Conservation (phyloP, 2,888 invertebrate genomes). For the Amblyjoppa fuscipennis region DNA sequence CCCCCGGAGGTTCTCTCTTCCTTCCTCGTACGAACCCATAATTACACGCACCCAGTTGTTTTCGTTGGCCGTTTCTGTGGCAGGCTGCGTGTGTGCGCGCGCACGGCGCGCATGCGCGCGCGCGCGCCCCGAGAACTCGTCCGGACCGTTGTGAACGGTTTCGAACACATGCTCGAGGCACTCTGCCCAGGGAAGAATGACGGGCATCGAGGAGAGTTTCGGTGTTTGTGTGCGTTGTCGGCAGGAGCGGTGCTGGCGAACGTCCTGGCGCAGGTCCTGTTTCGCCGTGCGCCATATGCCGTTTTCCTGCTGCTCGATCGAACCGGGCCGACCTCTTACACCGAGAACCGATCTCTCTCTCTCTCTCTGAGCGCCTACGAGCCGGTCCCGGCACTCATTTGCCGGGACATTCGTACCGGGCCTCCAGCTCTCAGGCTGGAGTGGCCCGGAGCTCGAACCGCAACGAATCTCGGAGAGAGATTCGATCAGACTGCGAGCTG, state of each 20-base stretch:
- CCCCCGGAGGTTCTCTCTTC: conserved; percentile 49
- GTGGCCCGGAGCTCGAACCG: conserved; percentile 47
- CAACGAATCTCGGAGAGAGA: conserved; percentile 36
- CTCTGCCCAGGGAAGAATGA: conserved; percentile 34
- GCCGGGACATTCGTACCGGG: conserved; percentile 38
- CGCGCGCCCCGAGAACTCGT: background rate
- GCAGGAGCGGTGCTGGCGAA: conserved; percentile 47
- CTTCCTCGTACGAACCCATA: conserved; percentile 68
- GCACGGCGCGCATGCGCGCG: conserved; percentile 4
- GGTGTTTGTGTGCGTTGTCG: conserved; percentile 38
- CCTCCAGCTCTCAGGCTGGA: conserved; percentile 16
- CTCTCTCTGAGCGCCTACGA: conserved; percentile 48
- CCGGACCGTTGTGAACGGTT: conserved; percentile 10
- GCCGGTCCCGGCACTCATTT: conserved; percentile 24
- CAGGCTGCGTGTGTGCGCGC: conserved; percentile 16
- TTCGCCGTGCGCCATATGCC: conserved; percentile 78
- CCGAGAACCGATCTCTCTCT: conserved; percentile 40
- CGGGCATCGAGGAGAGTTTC: background rate
- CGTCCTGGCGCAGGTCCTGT: conserved; percentile 70
- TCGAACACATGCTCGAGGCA: background rate
- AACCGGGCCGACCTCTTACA: conserved; percentile 59
- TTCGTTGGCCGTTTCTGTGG: conserved; percentile 46
- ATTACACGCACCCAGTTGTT: conserved; percentile 73
- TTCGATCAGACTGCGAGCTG: conserved; percentile 46
- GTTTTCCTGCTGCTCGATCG: conserved; percentile 65